A percentile compares a stretch with the other conserved stretches of the same genome.
These are phyloP conservation scores for Bombyx huttoni DNA, from an alignment of 2,888 invertebrate genomes.

Conservation along the genomic window DNA sequence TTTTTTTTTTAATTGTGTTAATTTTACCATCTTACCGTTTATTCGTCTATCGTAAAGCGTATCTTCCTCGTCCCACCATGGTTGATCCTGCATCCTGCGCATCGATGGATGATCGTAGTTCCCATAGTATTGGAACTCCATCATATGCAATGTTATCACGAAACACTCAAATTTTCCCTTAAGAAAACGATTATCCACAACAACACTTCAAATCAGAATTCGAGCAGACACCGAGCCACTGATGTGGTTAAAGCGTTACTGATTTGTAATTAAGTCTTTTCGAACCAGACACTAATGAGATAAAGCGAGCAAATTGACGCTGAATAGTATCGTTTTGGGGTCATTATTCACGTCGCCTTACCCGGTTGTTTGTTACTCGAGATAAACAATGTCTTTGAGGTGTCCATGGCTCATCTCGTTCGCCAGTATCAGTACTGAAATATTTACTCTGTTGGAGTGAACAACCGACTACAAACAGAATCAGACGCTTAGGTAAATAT, in stretches of 20 bases:
- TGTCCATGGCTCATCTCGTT: constrained; percentile 6
- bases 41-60: constrained; percentile 52
- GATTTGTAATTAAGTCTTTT: constrained; percentile 42
- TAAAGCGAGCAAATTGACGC: constrained; percentile 39
- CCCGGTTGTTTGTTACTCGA: constrained; percentile 7
- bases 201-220: constrained; percentile 7
- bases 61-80: constrained; percentile 65
- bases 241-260: constrained; percentile 45
- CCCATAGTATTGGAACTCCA: constrained; percentile 64
- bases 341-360: constrained; percentile 17
- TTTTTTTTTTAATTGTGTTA: not conserved
- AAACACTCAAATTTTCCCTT: constrained; percentile 16
- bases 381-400: constrained; percentile 4
- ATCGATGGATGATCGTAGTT: constrained; percentile 41
- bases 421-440: constrained; percentile 5
- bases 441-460: constrained; percentile 19
- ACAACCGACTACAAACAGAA: constrained; percentile 27
- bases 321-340: constrained; percentile 35
- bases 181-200: constrained; percentile 4
- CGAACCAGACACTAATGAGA: constrained; percentile 44
- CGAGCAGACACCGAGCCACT: constrained; percentile 35
- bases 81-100: constrained; percentile 43
- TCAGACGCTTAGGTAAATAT: constrained; percentile 24
- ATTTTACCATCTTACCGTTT: constrained; percentile 38
- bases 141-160: constrained; percentile 17